These are phyloP conservation scores for Meiosimyza decipiens DNA, from an alignment of 2,888 invertebrate species.

Conservation along the genomic window DNA sequence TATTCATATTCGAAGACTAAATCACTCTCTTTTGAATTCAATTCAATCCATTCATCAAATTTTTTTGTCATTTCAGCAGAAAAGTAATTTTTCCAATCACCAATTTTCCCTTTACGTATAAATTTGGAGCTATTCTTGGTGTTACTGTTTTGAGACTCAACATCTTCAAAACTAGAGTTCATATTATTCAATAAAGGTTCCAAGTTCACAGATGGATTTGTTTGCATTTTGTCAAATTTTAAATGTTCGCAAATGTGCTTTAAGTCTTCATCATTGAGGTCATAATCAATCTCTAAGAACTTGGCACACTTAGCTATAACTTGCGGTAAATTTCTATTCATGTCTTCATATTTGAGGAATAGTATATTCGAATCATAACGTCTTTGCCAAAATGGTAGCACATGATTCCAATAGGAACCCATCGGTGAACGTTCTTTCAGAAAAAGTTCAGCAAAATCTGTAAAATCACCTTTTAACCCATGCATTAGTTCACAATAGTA, in stretches of 20 bases:
- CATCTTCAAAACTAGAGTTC: neutral
- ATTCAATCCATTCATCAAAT: constrained; percentile 79
- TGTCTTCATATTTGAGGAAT: constrained; percentile 85
- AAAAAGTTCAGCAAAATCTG: constrained; percentile 81
- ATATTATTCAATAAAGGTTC: constrained; percentile 72
- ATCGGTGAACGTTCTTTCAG: constrained; percentile 75
- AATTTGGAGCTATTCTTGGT: constrained; percentile 69
- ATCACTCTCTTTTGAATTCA: constrained; percentile 73
- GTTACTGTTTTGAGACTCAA: constrained; percentile 16
- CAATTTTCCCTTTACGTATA: constrained; percentile 82
- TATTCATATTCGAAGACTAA: constrained; percentile 71
- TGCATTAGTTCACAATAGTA: constrained; percentile 83
- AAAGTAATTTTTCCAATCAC: constrained; percentile 83
- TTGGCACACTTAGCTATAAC: constrained; percentile 76
- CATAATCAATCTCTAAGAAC: constrained; percentile 70
- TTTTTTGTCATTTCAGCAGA: constrained; percentile 75
- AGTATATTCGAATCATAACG: constrained; percentile 78
- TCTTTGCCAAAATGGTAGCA: constrained; percentile 76
- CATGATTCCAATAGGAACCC: constrained; percentile 75
- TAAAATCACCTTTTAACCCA: constrained; percentile 73
- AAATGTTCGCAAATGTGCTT: constrained; percentile 78
- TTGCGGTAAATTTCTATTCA: constrained; percentile 78
- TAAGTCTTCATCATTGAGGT: constrained; percentile 75
- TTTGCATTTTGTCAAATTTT: constrained; percentile 84
- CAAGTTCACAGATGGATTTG: constrained; percentile 82